Conservation (phyloP, 1,140 invertebrate genomes). For the Formica exsecta region DNA sequence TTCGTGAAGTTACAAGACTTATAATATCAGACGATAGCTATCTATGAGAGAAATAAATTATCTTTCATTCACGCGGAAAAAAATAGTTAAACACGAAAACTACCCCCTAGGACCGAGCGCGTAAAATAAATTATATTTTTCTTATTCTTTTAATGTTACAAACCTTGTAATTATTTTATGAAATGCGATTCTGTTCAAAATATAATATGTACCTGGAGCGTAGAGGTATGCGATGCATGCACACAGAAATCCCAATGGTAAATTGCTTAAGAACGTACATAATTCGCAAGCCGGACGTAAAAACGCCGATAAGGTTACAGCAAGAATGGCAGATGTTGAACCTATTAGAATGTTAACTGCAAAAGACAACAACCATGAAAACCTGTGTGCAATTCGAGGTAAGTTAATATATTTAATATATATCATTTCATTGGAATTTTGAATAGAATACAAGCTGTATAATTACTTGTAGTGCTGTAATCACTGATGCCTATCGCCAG, state of each 20-base stretch:
- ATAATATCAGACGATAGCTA: neutral
- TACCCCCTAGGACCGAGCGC: no score
- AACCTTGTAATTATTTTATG: neutral
- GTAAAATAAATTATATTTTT: neutral
- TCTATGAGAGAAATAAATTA: neutral
- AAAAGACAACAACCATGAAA: slow-evolving; percentile 39
- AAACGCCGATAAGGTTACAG: neutral
- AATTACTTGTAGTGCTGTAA: slow-evolving; percentile 72
- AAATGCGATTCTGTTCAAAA: neutral
- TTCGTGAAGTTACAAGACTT: slow-evolving; percentile 4
- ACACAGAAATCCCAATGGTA: slow-evolving; percentile 86
- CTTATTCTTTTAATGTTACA: neutral
- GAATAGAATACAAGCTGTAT: neutral
- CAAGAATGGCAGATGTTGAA: neutral
- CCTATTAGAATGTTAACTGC: slow-evolving; percentile 39
- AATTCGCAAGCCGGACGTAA: neutral
- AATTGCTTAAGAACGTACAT: slow-evolving; percentile 48
- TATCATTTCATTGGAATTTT: neutral
- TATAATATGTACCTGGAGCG: slow-evolving; percentile 86
- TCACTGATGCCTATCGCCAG: slow-evolving; percentile 73
- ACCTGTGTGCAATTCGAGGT: neutral
- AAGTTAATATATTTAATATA: slow-evolving; percentile 18
- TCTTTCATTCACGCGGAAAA: neutral
- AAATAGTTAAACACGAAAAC: neutral
- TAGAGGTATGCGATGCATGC: slow-evolving; percentile 87